phyloP scores from a whole-genome alignment of 2,113 vertebrate genomes.

The Lucifuga dentata region DNA sequence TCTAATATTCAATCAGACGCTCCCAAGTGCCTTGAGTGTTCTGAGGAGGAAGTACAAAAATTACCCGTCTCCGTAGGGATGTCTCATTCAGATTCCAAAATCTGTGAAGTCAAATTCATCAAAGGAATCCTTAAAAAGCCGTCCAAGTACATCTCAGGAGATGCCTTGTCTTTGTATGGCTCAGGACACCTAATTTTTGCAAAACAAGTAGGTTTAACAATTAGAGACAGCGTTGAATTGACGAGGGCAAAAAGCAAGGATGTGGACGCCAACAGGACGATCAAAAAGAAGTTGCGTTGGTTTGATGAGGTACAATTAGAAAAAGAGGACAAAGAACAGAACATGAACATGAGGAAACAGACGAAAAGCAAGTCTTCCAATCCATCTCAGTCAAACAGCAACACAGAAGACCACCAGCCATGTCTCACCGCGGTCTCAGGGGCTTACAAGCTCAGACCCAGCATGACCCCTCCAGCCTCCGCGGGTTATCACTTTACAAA shows the following conservation, averaged over 20 bases:
- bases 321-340: slow-evolving; percentile 43
- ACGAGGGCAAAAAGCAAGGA: slow-evolving; percentile 80
- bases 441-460: slow-evolving; percentile 62
- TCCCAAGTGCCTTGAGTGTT: slow-evolving; percentile 8
- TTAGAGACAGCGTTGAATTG: slow-evolving; percentile 92
- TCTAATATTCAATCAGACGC: slow-evolving; percentile 50
- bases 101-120: slow-evolving; percentile 71
- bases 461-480: slow-evolving; percentile 58
- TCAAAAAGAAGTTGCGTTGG: slow-evolving; percentile 89
- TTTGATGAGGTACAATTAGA: slow-evolving; percentile 84
- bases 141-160: slow-evolving; percentile 75
- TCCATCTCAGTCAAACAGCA: slow-evolving; percentile 36
- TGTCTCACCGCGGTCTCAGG: slow-evolving; percentile 58
- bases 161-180: slow-evolving; percentile 54
- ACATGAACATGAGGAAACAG: slow-evolving; percentile 31
- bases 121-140: slow-evolving; percentile 92
- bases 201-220: slow-evolving; percentile 74
- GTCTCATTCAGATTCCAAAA: slow-evolving; percentile 31
- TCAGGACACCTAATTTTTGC: slow-evolving; percentile 75
- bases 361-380: slow-evolving; percentile 34
- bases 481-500: slow-evolving; percentile 78
- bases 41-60: slow-evolving; percentile 32
- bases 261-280: slow-evolving; percentile 67
- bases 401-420: slow-evolving; percentile 66
- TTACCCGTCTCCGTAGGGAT: slow-evolving; percentile 40